Base-by-base conservation (phyloP, 2,888 invertebrate species). In the Serripes groenlandicus region DNA sequence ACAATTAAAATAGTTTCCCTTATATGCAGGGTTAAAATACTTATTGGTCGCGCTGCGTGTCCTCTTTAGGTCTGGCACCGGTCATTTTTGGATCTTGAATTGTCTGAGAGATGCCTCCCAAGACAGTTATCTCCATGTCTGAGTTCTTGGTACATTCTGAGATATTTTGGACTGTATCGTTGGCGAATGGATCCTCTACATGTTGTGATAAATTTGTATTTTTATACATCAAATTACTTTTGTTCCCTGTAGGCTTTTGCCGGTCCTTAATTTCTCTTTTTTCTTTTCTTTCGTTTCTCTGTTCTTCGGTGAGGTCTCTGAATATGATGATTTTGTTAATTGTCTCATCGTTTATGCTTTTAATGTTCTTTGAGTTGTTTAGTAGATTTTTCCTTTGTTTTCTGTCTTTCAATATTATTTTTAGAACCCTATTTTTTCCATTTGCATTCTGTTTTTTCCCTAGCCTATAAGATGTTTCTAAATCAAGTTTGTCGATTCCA, bases 381-480 rank as follows among this genome's bases (percentile, higher is more conserved):
- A 56, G 58, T 9, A 56, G 58, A 18, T 23, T 56, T n/a, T 56
- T 56, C 7, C 58, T 9, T 56, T 56, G 58, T 56, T 9, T 56
- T 23, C 58, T 56, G 26, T 18, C n/a, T n/a, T 23, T 56, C 58
- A 56, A n/a, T 18, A n/a, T 56, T 18, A 56, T 9, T n/a, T 56
- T 56, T 7, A 23, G 21, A 18, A 23, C n/a, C n/a, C 58, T 56
- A 18, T 11, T 18, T 56, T 56, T 56, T 7, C n/a, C 26, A 18
- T n/a, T 56, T 11, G 21, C 26, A n/a, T n/a, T n/a, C n/a, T n/a
- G n/a, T 18, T 56, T 56, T n/a, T 56, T 56, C 11, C 58, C 58
- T n/a, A 56, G 23, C n/a, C 58, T 56, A 23, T 56, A 56, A n/a
- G 58, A 56, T 18, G 58, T 56, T n/a, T 56, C 58, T 18, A 56